A percentile compares a stretch with the other conserved stretches of the same genome.
phyloP scores from a whole-genome alignment of 2,113 vertebrate species.

The Xiphorhynchus elegans region DNA sequence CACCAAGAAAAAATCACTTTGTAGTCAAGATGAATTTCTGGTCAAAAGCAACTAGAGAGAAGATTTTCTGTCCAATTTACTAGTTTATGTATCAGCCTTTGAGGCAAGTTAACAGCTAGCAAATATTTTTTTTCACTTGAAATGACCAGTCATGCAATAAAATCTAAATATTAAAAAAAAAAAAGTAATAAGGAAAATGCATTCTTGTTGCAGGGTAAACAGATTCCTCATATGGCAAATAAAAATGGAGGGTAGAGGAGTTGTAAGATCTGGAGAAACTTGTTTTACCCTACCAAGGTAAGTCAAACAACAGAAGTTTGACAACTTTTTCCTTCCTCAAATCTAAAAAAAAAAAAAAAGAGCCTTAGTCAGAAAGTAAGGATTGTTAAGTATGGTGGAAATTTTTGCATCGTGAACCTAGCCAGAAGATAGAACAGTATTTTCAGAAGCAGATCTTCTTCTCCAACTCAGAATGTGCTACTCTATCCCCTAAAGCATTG shows the following conservation, averaged over 20 bases:
- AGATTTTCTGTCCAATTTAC: neutral
- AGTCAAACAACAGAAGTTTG: neutral
- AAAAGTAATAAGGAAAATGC: neutral
- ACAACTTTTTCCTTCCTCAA: neutral
- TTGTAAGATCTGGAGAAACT: accelerated
- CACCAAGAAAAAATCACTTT: neutral
- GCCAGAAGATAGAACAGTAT: neutral
- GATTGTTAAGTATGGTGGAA: neutral
- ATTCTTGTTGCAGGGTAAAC: neutral
- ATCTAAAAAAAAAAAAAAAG: neutral
- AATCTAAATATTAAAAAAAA: neutral
- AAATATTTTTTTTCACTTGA: neutral
- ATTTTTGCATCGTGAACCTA: neutral
- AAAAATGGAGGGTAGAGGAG: neutral
- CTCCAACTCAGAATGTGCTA: neutral
- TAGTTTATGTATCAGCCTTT: neutral
- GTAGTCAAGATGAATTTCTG: neutral
- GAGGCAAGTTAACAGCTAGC: neutral
- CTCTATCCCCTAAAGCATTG: neutral
- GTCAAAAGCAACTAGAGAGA: neutral
- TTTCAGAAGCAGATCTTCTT: neutral
- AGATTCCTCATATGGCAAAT: neutral
- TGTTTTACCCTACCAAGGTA: neutral
- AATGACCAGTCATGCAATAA: neutral
- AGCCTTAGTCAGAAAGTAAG: neutral